Base-by-base conservation (phyloP, 2,797 vertebrate species). In the Rhincodon typus region DNA sequence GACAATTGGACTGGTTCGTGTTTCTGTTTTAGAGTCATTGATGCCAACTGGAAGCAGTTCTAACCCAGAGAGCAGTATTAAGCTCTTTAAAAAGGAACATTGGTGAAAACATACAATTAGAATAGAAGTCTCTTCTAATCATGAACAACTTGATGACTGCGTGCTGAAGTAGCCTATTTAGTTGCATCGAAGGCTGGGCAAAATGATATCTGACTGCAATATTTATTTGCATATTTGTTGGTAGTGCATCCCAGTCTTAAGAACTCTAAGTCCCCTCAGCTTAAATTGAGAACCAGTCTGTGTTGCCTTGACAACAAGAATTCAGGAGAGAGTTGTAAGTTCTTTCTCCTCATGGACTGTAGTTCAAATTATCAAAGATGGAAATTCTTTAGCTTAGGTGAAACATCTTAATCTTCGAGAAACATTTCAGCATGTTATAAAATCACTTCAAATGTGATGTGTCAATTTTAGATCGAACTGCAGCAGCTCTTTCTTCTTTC, bases 311-410 rank as follows among this genome's bases (percentile, higher is more conserved):
- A 66, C 21, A 93, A 93, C 90, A 5, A n/a, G 62, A 67, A 93
- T 69, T 66, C 90, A 93, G 69, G 90, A 13, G 90, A 93, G 90
- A 93, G 34, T 67, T 93, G 57, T 91, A 38, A 15, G 7, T 42
- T 93, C 66, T 10, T 93, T 93, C 87, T 90, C 34, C 90, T 93
- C 69, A 66, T 69, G 90, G 90, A 66, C 90, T 69, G 62, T 30
- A 93, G 90, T 42, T 93, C 62, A 69, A 93, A 69, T n/a, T 25
- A 67, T 38, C 90, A 42, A n/a, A 93, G 90, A 42, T 93, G 90
- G 62, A 93, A 93, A 93, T 93, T 93, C 90, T 67, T 27, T 69
- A 42, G 21, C 62, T 93, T 67, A 42, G 90, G 62, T 69, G 66
- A 93, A 93, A 13, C n/a, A 69, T 69, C 69, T 66, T 93, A 42